Evolutionary conservation across 2,797 vertebrate genomes (phyloP).

Genomic region (Atherinosoma microstoma): DNA sequence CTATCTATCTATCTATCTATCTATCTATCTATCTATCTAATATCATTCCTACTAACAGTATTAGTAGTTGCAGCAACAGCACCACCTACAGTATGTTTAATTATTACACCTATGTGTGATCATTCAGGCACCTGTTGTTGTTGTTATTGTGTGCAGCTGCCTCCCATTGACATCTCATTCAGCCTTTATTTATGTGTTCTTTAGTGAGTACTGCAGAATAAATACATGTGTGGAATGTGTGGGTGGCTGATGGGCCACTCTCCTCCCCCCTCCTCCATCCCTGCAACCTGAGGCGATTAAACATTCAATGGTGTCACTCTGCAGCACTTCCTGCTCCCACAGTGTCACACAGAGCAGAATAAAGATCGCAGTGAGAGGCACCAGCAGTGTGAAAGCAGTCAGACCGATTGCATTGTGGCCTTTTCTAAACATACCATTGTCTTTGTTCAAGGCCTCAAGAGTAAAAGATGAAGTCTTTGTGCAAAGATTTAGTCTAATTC

Average conservation of each 20-base stretch:
- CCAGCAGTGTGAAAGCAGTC: not conserved
- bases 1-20: too few relatives aligned
- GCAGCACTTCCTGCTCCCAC: slow-evolving; percentile 13
- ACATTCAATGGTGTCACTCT: slow-evolving; percentile 41
- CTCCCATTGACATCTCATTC: not conserved
- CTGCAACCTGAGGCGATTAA: slow-evolving; percentile 31
- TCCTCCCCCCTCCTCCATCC: slow-evolving; percentile 6
- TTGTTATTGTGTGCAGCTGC: too few relatives aligned
- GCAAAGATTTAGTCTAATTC: too few relatives aligned
- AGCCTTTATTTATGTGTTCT: slow-evolving; percentile 13
- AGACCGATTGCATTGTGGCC: too few relatives aligned
- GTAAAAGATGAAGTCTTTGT: too few relatives aligned
- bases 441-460: too few relatives aligned
- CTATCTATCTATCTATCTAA: too few relatives aligned
- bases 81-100: too few relatives aligned
- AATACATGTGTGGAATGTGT: slow-evolving; percentile 1
- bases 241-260: slow-evolving; percentile 27
- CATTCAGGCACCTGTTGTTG: too few relatives aligned
- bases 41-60: too few relatives aligned
- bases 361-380: slow-evolving; percentile 7
- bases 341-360: not conserved
- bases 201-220: not conserved
- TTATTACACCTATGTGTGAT: too few relatives aligned
- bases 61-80: too few relatives aligned
- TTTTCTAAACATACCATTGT: not conserved